Percentiles rank a stretch among this genome's conserved stretches.
Evolutionary conservation across 1,140 invertebrate genomes (phyloP).

Genomic region (Lordiphosa mommai): DNA sequence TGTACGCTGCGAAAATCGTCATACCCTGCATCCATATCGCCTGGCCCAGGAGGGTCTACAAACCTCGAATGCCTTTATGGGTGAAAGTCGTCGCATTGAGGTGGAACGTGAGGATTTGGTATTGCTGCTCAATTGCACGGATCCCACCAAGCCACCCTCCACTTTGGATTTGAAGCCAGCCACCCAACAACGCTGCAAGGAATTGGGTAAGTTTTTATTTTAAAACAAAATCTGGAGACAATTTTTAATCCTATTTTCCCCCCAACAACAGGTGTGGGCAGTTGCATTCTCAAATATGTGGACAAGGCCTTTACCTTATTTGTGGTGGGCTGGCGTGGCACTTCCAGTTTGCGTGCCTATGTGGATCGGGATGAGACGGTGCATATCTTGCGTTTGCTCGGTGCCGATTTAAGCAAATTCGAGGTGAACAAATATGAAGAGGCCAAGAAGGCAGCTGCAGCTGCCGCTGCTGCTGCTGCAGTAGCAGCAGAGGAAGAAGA

Average conservation of each 20-base stretch:
- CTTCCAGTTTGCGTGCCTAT: constrained; percentile 91
- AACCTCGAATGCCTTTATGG: constrained; percentile 85
- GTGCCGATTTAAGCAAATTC: constrained; percentile 90
- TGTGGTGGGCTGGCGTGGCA: constrained; percentile 95
- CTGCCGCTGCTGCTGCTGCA: constrained; percentile 37
- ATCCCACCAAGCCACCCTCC: constrained; percentile 86
- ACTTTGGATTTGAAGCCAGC: constrained; percentile 83
- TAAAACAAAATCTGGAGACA: constrained; percentile 27
- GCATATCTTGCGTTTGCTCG: constrained; percentile 91
- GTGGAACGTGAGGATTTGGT: constrained; percentile 89
- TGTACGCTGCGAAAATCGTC: constrained; percentile 93
- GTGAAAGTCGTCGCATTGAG: constrained; percentile 83
- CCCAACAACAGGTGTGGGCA: constrained; percentile 87
- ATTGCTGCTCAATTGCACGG: constrained; percentile 87
- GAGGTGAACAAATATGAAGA: constrained; percentile 77
- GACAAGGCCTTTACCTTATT: constrained; percentile 83
- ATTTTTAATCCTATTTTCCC: background rate
- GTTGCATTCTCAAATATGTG: constrained; percentile 87
- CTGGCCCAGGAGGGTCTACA: constrained; percentile 88
- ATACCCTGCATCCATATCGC: constrained; percentile 90
- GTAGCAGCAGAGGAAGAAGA: constrained; percentile 9
- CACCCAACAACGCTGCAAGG: constrained; percentile 84
- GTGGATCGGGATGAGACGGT: constrained; percentile 90
- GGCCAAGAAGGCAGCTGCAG: constrained; percentile 55
- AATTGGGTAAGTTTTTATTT: constrained; percentile 82